Base-by-base conservation (phyloP, 1,140 invertebrate species). In the Drosophila murphyi region DNA sequence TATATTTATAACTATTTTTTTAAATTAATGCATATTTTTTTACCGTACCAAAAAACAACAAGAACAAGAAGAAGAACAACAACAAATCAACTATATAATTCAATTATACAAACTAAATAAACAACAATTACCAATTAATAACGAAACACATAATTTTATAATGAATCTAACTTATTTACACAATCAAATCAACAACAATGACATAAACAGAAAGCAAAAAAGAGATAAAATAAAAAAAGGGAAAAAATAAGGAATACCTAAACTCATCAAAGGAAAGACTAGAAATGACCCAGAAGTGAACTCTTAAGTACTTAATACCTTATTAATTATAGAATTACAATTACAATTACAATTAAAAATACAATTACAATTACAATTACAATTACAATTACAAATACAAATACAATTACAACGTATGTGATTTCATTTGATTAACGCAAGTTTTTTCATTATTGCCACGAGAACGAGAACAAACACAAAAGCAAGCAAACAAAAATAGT, bases 141-240 rank as follows among this genome's bases (percentile, higher is more conserved):
- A 39, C 7, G 20, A 20, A 20, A 39, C 37, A 4, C 10, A n/a
- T 43, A 43, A 43, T 43, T 43, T n/a, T n/a, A 43, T 4, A 43
- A 43, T n/a, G n/a, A 48, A 56, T 39, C 32, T 31, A 62, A 77
- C 45, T 79, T 75, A 76, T 79, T 78, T 83, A 77, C 65, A 83
- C 62, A 82, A 82, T 59, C 67, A 61, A 71, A 74, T 45, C 63
- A 52, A 52, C 4, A 47, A 45, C 29, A 48, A 60, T 45, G 69
- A 54, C 41, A 51, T 8, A 57, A 74, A 45, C 35, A 43, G 45
- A 35, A 55, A 56, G 59, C 39, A 20, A 75, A n/a, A 51, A 3
- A 60, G 35, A 48, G 39, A 50, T 20, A 20, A 20, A 1, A 20
- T 20, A 20, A 20, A 20, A 20, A 20, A 2, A 2, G 20, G 20